Percentiles rank a stretch among this genome's conserved stretches.
phyloP scores from a whole-genome alignment of 2,113 vertebrate species.

The Zonotrichia leucophrys region DNA sequence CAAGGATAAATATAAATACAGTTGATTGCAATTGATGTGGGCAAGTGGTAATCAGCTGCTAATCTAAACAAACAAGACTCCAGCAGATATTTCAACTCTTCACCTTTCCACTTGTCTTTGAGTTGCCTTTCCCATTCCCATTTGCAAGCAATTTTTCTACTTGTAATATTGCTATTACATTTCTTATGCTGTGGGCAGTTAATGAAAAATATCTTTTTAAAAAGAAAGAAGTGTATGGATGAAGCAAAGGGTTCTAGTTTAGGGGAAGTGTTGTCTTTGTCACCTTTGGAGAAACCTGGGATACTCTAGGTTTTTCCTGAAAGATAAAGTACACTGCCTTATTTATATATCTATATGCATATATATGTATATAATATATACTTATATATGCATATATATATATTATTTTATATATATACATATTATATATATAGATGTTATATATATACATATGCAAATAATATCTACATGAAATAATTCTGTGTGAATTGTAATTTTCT shows the following conservation, averaged over 20 bases:
- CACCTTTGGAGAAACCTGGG: background rate
- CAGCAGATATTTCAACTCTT: slow-evolving; percentile 61
- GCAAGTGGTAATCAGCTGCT: slow-evolving; percentile 60
- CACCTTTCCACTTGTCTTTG: slow-evolving; percentile 53
- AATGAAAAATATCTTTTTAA: background rate
- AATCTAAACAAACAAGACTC: slow-evolving; percentile 63
- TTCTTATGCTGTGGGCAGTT: background rate
- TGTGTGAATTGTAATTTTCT: background rate
- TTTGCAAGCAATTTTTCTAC: background rate
- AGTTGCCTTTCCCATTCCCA: slow-evolving; percentile 36
- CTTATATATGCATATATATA: background rate
- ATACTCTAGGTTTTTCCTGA: fast-evolving
- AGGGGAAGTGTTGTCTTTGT: background rate
- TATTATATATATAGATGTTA: too few relatives aligned
- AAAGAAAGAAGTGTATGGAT: background rate
- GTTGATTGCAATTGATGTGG: slow-evolving; percentile 63
- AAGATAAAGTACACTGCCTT: background rate
- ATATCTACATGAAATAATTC: background rate
- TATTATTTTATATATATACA: too few relatives aligned
- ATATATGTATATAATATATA: too few relatives aligned
- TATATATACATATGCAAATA: background rate
- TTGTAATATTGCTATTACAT: background rate
- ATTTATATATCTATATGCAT: background rate
- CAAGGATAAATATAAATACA: slow-evolving; percentile 58
- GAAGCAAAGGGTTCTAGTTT: background rate